Percentiles rank a stretch among this genome's conserved stretches.
Conservation (phyloP, 1,140 invertebrate species). For the Neodiprion lecontei region DNA sequence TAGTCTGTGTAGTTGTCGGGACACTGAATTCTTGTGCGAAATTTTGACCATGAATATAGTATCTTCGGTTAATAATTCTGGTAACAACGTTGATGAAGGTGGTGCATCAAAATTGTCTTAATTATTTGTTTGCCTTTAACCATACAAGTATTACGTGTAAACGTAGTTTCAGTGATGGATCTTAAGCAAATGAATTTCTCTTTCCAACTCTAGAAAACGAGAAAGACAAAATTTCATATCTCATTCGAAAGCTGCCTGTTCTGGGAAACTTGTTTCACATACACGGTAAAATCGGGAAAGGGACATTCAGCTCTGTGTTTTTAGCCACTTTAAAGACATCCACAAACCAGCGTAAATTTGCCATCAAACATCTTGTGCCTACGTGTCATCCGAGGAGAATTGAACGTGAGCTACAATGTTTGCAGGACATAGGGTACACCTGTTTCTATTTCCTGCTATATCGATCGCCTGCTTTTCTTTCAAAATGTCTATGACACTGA, state of each 20-base stretch:
- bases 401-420: constrained; percentile 78
- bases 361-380: constrained; percentile 84
- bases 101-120: background rate
- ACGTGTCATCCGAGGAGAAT: constrained; percentile 81
- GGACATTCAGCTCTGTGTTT: constrained; percentile 84
- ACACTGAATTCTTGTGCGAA: background rate
- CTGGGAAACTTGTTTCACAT: constrained; percentile 71
- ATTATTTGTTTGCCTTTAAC: background rate
- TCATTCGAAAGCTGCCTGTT: constrained; percentile 66
- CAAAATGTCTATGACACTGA: constrained; percentile 21
- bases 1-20: background rate
- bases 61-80: background rate
- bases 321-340: constrained; percentile 72
- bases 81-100: background rate
- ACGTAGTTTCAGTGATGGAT: background rate
- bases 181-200: background rate
- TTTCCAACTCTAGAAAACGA: background rate
- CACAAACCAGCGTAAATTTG: constrained; percentile 67
- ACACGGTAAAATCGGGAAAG: constrained; percentile 77
- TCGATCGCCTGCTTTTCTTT: background rate
- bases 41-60: background rate
- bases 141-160: background rate
- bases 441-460: constrained; percentile 26
- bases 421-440: constrained; percentile 79
- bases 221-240: constrained; percentile 37